phyloP scores from a whole-genome alignment of 2,113 vertebrate genomes.

The Ceyx margarethae region DNA sequence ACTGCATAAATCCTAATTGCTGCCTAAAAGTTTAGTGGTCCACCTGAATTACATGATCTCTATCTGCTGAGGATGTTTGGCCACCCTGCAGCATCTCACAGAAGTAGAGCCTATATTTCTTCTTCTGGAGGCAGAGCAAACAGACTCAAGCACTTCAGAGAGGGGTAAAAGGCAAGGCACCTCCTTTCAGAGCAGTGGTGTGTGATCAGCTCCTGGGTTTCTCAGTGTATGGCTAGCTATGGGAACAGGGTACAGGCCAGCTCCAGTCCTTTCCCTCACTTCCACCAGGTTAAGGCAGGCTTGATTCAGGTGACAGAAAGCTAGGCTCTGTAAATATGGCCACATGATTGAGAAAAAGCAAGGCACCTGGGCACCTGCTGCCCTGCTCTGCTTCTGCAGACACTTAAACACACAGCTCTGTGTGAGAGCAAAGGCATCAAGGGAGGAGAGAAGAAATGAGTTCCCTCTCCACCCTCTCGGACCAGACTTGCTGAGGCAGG shows the following conservation, averaged over 20 bases:
- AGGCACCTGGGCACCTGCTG: not conserved
- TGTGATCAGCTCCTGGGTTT: not conserved
- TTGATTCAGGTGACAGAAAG: not conserved
- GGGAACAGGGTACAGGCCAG: not conserved
- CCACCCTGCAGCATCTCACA: conserved; percentile 11
- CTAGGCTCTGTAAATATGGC: not conserved
- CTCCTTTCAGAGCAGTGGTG: not conserved
- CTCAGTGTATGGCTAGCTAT: fast-evolving
- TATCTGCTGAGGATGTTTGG: conserved; percentile 50
- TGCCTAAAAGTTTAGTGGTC: conserved; percentile 52
- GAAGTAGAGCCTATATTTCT: not conserved
- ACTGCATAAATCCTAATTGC: conserved; percentile 36
- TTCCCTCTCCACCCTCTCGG: not conserved
- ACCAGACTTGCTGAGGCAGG: not conserved
- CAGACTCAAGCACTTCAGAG: not conserved
- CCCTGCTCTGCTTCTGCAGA: not conserved
- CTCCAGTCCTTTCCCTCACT: not conserved
- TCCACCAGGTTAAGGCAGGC: not conserved
- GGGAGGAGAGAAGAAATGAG: not conserved
- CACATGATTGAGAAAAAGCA: not conserved
- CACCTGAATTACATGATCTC: conserved; percentile 26
- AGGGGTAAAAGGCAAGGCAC: not conserved
- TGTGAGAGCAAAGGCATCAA: not conserved
- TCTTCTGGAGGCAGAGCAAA: not conserved
- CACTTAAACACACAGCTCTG: not conserved